Conservation (phyloP, 2,113 vertebrate genomes). For the Anguilla japonica region DNA sequence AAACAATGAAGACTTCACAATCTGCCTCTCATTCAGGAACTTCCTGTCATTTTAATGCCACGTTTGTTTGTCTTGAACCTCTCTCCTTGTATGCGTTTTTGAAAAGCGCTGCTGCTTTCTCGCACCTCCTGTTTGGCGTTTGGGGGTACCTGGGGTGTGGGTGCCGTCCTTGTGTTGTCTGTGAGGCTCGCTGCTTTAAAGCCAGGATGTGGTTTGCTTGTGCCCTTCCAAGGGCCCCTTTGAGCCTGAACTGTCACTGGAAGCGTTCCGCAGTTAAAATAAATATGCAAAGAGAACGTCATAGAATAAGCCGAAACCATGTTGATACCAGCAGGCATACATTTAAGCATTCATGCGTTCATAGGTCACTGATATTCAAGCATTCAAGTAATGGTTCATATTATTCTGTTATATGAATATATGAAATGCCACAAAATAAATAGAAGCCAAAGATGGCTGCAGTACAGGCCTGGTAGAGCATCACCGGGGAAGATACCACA, state of each 20-base stretch:
- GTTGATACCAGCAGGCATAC: background rate
- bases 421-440: too few relatives aligned
- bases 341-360: background rate
- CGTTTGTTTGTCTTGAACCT: conserved; percentile 29
- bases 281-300: background rate
- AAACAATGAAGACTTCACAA: background rate
- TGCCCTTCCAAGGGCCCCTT: conserved; percentile 53
- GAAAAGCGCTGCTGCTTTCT: conserved; percentile 37
- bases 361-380: background rate
- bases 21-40: background rate
- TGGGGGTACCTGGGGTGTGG: conserved; percentile 41
- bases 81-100: background rate
- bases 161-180: conserved; percentile 57
- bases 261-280: background rate
- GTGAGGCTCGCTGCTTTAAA: conserved; percentile 57
- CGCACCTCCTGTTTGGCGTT: conserved; percentile 58
- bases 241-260: conserved; percentile 13
- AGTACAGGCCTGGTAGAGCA: too few relatives aligned
- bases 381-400: background rate
- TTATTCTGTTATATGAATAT: too few relatives aligned
- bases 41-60: background rate
- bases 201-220: conserved; percentile 70
- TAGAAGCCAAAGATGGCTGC: too few relatives aligned
- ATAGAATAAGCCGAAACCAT: background rate
- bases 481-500: too few relatives aligned